phyloP scores from a whole-genome alignment of 2,797 vertebrate species.

The Halcyon leucocephala region DNA sequence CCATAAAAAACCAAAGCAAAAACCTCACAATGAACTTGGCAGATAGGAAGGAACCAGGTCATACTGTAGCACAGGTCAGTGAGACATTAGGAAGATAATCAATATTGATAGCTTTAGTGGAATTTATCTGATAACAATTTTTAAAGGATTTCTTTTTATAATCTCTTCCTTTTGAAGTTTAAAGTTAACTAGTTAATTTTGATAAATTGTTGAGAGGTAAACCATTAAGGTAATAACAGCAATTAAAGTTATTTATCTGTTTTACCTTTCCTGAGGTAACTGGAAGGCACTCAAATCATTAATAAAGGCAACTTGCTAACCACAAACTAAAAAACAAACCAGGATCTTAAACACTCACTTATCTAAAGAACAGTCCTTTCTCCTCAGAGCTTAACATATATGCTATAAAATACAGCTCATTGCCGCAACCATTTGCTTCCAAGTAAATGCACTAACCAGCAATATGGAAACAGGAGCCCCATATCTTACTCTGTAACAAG shows the following conservation, averaged over 20 bases:
- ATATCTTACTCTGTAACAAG: neutral
- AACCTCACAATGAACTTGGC: neutral
- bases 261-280: neutral
- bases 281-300: neutral
- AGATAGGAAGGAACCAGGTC: neutral
- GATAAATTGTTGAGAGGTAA: neutral
- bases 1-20: neutral
- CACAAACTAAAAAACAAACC: neutral
- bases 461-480: neutral
- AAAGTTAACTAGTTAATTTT: neutral
- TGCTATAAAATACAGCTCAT: fast-evolving
- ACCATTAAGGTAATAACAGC: neutral
- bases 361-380: neutral
- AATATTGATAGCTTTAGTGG: neutral
- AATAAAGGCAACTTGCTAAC: neutral
- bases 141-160: neutral
- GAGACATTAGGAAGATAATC: neutral
- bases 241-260: neutral
- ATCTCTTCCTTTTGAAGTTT: neutral
- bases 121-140: neutral
- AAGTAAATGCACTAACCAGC: too few species aligned
- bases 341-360: neutral
- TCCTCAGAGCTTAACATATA: neutral
- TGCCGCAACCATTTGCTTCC: neutral
- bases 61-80: neutral